phyloP scores from a whole-genome alignment of 2,797 vertebrate genomes.

The Pampus argenteus region DNA sequence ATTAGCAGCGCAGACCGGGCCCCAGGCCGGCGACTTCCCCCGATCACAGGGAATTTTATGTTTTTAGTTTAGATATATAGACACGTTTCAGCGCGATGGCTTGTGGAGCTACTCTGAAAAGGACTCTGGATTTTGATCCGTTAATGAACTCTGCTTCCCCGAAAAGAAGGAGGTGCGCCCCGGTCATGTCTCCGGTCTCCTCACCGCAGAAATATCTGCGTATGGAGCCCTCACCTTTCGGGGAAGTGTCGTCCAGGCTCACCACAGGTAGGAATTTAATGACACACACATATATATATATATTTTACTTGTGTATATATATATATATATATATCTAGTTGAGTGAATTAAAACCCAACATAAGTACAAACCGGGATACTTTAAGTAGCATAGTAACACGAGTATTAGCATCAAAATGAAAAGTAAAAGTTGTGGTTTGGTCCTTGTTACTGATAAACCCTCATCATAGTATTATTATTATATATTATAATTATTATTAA shows the following conservation, averaged over 20 bases:
- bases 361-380: rapidly evolving
- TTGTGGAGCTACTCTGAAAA: constrained; percentile 95
- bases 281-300: no score
- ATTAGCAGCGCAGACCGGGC: constrained; percentile 50
- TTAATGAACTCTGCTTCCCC: constrained; percentile 91
- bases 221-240: constrained; percentile 94
- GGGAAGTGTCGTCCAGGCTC: constrained; percentile 91
- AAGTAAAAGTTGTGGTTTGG: no score
- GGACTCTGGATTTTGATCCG: constrained; percentile 95
- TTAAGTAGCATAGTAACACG: not conserved
- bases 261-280: constrained; percentile 86
- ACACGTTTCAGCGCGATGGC: constrained; percentile 83
- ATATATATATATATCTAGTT: no score
- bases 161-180: constrained; percentile 91
- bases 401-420: no score
- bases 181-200: constrained; percentile 88
- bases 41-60: not conserved
- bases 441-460: no score
- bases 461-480: no score
- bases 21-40: constrained; percentile 38
- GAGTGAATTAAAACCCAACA: rapidly evolving
- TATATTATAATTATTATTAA: no score
- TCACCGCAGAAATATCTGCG: constrained; percentile 95
- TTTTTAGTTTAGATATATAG: constrained; percentile 11
- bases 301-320: no score